Percentiles rank a stretch among this genome's conserved stretches.
Conservation (phyloP, 2,888 invertebrate genomes). For the Lochmaea capreae region DNA sequence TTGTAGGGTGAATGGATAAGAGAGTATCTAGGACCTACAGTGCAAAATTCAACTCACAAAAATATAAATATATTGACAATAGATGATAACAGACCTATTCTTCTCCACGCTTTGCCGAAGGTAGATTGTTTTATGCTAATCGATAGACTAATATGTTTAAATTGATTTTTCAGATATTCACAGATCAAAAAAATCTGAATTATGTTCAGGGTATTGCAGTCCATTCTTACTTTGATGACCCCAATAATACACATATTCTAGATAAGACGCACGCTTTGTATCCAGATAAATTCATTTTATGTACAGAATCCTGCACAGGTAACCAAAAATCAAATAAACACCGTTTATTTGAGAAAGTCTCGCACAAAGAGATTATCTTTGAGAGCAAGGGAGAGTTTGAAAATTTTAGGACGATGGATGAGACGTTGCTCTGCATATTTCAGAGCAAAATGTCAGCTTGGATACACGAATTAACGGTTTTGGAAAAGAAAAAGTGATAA, state of each 20-base stretch:
- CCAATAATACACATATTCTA: constrained; percentile 71
- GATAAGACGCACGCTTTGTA: constrained; percentile 64
- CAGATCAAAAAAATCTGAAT: constrained; percentile 65
- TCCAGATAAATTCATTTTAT: constrained; percentile 55
- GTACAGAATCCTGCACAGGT: constrained; percentile 86
- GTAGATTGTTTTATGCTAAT: constrained; percentile 15
- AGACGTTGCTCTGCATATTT: too few relatives aligned
- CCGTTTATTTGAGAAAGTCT: too few relatives aligned
- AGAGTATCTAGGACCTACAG: constrained; percentile 78
- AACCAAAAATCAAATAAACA: constrained; percentile 46
- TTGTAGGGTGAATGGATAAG: constrained; percentile 75
- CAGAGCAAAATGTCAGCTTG: too few relatives aligned
- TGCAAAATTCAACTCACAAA: constrained; percentile 71
- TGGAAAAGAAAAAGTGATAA: too few relatives aligned
- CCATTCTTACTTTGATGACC: constrained; percentile 84
- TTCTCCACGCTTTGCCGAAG: constrained; percentile 31
- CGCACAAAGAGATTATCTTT: too few relatives aligned
- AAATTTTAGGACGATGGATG: too few relatives aligned
- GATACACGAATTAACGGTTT: too few relatives aligned
- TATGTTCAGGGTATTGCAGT: constrained; percentile 82
- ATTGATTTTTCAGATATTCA: constrained; percentile 55
- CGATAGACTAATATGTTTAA: neutral
- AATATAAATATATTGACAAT: constrained; percentile 76
- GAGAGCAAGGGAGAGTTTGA: too few relatives aligned
- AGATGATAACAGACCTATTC: constrained; percentile 70